These are phyloP conservation scores for Tachystola acroxantha DNA, from an alignment of 2,888 invertebrate species.

Conservation along the genomic window DNA sequence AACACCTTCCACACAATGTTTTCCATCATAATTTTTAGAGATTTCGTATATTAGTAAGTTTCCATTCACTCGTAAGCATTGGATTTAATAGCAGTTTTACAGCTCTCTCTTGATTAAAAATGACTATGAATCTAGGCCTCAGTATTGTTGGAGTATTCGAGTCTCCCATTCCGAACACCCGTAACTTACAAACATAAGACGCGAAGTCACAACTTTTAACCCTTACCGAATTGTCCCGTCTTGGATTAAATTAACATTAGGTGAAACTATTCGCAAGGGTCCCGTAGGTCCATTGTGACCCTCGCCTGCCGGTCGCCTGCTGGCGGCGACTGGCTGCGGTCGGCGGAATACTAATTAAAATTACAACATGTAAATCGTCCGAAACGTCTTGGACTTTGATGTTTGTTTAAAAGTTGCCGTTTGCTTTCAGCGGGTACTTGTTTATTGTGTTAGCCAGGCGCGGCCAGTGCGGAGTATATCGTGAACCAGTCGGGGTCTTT, in stretches of 20 bases:
- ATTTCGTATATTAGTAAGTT: no score
- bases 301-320: conserved; percentile 27
- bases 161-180: conserved; percentile 28
- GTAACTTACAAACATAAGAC: conserved; percentile 44
- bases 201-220: conserved; percentile 61
- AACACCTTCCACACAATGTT: no score
- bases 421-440: conserved; percentile 20
- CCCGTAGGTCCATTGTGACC: conserved; percentile 42
- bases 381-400: conserved; percentile 47
- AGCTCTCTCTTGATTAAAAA: no score
- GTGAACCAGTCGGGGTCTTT: no score
- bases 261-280: conserved; percentile 57
- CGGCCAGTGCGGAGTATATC: no score
- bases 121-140: no score
- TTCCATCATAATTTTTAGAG: no score
- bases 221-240: conserved; percentile 51
- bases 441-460: conserved; percentile 12
- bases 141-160: no score
- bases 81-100: no score
- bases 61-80: no score
- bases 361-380: conserved; percentile 71
- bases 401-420: conserved; percentile 48
- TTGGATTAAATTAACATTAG: conserved; percentile 77
- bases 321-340: conserved; percentile 46
- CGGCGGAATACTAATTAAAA: conserved; percentile 70